Evolutionary conservation across 2,888 invertebrate species (phyloP), one percentile per base, ranked within the genome.

Genomic region (Balanococcus diminutus): DNA sequence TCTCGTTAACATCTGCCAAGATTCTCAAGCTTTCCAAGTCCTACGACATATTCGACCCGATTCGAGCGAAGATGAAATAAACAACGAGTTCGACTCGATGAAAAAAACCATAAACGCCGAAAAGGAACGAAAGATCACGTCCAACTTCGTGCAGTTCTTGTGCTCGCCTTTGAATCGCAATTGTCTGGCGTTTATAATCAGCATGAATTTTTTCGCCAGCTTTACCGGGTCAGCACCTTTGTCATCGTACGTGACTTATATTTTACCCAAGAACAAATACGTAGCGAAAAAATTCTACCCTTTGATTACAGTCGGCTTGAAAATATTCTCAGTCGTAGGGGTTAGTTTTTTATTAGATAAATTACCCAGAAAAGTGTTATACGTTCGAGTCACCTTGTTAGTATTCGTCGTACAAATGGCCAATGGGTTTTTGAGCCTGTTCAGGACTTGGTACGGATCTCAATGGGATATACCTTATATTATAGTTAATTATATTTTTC

Each of bases 241-340:
- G 46, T 28, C 46, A 5, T 46, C 75, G 51, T 85, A 85, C 32
- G 79, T 72, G 9, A 51, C 75, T 6, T 72, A 79, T 16, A 85
- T 85, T 16, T 31, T 85, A 2, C 85, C 85, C 0, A 42, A 22
- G n/a, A 85, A 75, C 25, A n/a, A 46, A 5, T 85, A 79, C 46
- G 36, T 84, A 1, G 32, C n/a, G 6, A 85, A 42, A 19, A 75
- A 85, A 39, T 85, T 75, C 51, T 85, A 85, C 31, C 75, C 85
- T 25, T 75, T 85, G 42, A 85, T 85, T 46, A 19, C 72, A 31
- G 39, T 46, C n/a, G 28, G 36, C 5, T 28, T 85, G 31, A 72
- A 85, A 46, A 75, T 85, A 42, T n/a, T 51, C 14, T 22, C 85
- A 0, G 67, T 46, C 31, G 19, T 79, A 11, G 51, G 85, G 19